Evolutionary conservation across 2,113 vertebrate species (phyloP).

Genomic region (Alaudala cheleensis): DNA sequence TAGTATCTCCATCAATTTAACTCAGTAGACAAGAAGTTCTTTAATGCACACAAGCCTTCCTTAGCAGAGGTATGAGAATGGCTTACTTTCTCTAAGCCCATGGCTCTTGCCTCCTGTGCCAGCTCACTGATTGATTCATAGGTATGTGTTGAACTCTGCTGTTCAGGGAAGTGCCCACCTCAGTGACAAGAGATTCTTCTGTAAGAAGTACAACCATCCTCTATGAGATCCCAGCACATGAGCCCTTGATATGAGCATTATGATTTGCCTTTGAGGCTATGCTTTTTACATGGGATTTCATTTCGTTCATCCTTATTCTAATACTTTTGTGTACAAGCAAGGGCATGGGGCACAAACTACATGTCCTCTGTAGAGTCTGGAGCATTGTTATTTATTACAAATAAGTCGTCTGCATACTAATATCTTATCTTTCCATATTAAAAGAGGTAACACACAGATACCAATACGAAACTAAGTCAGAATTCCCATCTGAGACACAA

Average conservation of each 20-base stretch:
- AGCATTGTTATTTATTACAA: background rate
- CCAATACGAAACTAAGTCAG: background rate
- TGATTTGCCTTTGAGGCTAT: background rate
- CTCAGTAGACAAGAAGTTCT: background rate
- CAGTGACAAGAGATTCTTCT: background rate
- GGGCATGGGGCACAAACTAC: background rate
- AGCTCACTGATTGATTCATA: background rate
- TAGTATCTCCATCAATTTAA: background rate
- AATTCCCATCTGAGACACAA: background rate
- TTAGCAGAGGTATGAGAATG: background rate
- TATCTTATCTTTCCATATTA: background rate
- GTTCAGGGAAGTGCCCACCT: background rate
- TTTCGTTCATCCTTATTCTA: background rate
- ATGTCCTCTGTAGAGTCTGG: background rate
- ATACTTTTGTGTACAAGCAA: background rate
- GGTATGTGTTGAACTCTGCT: background rate
- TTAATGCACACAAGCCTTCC: background rate
- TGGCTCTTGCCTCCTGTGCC: background rate
- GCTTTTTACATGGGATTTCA: background rate
- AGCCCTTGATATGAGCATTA: background rate
- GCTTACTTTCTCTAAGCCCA: background rate
- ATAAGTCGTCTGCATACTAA: background rate
- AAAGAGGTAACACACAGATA: background rate
- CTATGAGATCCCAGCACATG: background rate
- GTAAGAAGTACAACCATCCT: background rate